Conservation (phyloP, 2,113 vertebrate species). For the Sceloporus undulatus region DNA sequence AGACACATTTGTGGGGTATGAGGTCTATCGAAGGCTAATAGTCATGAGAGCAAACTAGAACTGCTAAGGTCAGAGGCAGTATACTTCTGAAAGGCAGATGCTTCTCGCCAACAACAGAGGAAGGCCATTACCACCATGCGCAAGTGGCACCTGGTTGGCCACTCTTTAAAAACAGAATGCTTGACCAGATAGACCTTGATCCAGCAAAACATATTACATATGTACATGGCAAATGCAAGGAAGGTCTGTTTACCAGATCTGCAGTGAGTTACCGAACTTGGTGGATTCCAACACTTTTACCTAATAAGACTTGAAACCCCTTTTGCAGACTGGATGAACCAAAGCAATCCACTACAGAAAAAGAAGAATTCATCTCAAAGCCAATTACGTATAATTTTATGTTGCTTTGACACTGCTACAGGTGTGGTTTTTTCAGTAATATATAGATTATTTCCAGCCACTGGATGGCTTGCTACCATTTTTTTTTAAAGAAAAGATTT, state of each 20-base stretch:
- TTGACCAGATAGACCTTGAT: not conserved
- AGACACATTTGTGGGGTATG: not conserved
- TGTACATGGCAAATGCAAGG: conserved; percentile 48
- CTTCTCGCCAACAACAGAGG: not conserved
- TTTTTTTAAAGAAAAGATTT: conserved; percentile 63
- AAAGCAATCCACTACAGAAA: conserved; percentile 62
- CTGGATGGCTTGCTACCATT: conserved; percentile 80
- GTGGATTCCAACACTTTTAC: conserved; percentile 71
- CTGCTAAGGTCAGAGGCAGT: not conserved
- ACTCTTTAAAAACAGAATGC: not conserved
- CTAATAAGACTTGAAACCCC: conserved; percentile 79
- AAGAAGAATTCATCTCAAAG: conserved; percentile 61
- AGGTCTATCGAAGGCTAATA: not conserved
- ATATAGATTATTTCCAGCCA: conserved; percentile 76
- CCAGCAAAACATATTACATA: not conserved
- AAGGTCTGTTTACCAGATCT: conserved; percentile 65
- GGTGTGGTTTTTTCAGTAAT: conserved; percentile 71
- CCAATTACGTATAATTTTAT: conserved; percentile 44
- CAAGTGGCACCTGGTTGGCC: not conserved
- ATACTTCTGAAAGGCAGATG: not conserved
- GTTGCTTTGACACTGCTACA: conserved; percentile 55
- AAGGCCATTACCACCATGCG: not conserved
- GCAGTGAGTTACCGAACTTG: conserved; percentile 56
- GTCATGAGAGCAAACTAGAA: not conserved
- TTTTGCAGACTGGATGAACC: conserved; percentile 77